Base-by-base conservation (phyloP, 1,140 invertebrate genomes). In the Pissodes strobi region DNA sequence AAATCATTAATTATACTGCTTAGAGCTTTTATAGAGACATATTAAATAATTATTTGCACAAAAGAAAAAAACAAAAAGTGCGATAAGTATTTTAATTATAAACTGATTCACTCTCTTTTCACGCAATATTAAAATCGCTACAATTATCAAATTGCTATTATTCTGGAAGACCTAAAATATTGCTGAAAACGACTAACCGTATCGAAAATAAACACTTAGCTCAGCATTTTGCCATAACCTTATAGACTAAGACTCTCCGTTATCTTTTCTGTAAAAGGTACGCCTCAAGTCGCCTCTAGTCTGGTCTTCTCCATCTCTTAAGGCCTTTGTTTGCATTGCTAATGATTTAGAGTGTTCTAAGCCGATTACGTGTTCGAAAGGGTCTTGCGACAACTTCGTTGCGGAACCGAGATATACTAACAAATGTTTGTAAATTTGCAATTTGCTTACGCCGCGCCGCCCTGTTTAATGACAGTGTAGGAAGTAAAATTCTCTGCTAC, bases 271-370 rank as follows among this genome's bases (percentile, higher is more conserved):
- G 56, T 17, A 59, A 59, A 59, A 34, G 56, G 43, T 30, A 48
- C 27, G 48, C 41, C 56, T 59, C 41, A 59, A 45, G 56, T 59
- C 56, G 41, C 39, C 56, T 39, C 53, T 27, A 48, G 39, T 48
- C 25, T 58, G 41, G 56, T 30, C 43, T 27, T 38, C 13, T 61
- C 43, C 58, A 51, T 27, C 46, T 51, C 22, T 61, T 41, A 43
- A 51, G 58, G 27, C 34, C 58, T 61, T 61, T 61, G 58, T 61
- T 61, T 61, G 58, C 58, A 61, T 61, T 61, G 58, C 58, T 61
- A 61, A 61, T 61, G 58, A 61, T 61, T 61, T 61, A 39, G 58
- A 61, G 58, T 51, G 58, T 61, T 61, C 58, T 61, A 61, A 61
- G 58, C 46, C 58, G 58, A 61, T 61, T 61, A 61, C 18, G 46